Base-by-base conservation (phyloP, 2,113 vertebrate species). In the Gymnogyps californianus region DNA sequence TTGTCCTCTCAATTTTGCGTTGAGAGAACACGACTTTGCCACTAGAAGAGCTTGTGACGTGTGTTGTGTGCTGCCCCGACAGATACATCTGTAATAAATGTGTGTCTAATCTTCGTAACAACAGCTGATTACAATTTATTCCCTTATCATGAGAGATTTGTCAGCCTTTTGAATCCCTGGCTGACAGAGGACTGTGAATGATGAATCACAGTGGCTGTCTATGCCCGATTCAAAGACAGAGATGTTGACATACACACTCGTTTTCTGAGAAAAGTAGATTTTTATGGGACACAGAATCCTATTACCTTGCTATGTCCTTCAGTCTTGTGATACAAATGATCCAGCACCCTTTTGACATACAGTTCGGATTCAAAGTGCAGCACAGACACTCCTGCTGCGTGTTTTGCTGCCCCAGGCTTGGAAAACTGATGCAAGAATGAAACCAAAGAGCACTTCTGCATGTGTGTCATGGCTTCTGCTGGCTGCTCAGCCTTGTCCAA, bases 201-300 rank as follows among this genome's bases (percentile, higher is more conserved):
- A 93, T 90, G 61, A 54, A 93, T 96, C 57, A 79, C 65, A 80
- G 89, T 44, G 93, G n/a, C 82, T 93, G n/a, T 44, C 87, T 44
- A 14, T 86, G 87, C 70, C 70, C 5, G 2, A 38, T 80, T 51
- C 87, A 71, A 61, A 86, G 75, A 74, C 44, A 52, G 31, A 86
- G 59, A 70, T 32, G 36, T 83, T 70, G 78, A 91, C 70, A 90
- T 29, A 74, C n/a, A 19, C 0, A 0, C 36, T 79, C 2, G 0
- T 29, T 94, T 97, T 96, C 81, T 83, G 78, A 90, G 95, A 90
- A 94, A 94, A 94, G 84, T 9, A 42, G 89, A 74, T 94, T 94
- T 95, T 91, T 61, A 62, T 62, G 85, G 72, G 75, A 62, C 34
- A 31, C 1, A 1, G 58, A 76, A 91, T 87, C 54, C 72, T 93